Evolutionary conservation across 2,113 vertebrate genomes (phyloP).

Genomic region (Neogale vison): DNA sequence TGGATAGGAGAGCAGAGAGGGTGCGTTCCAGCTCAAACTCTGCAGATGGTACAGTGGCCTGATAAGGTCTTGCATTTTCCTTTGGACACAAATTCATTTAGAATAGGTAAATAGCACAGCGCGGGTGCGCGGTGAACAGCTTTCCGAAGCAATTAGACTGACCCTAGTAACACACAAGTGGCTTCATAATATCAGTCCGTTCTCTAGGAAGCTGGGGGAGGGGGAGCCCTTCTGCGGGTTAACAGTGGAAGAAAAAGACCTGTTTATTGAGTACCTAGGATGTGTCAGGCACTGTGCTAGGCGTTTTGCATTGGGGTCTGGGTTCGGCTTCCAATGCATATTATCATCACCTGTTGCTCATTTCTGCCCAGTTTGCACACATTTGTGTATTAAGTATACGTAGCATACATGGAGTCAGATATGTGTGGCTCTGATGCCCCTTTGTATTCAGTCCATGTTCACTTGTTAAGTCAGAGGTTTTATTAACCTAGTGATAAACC

Average conservation of each 20-base stretch:
- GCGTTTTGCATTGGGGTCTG: not conserved
- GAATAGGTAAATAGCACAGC: not conserved
- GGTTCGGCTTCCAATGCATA: not conserved
- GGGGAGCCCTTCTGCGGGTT: not conserved
- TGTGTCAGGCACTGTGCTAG: not conserved
- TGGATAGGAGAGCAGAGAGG: not conserved
- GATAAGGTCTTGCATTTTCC: not conserved
- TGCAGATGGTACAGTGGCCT: not conserved
- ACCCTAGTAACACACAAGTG: not conserved
- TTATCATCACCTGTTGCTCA: not conserved
- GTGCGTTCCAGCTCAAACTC: not conserved
- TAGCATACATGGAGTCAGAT: rapidly evolving
- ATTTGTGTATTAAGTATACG: not conserved
- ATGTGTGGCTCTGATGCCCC: rapidly evolving
- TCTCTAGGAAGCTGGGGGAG: not conserved
- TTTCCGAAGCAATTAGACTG: not conserved
- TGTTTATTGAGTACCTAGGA: not conserved
- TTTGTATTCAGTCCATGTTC: not conserved
- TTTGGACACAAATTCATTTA: not conserved
- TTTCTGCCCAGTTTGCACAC: not conserved
- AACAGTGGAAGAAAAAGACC: not conserved
- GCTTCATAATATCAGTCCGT: not conserved
- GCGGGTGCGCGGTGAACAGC: not conserved
- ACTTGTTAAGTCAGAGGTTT: not conserved
- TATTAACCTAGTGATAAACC: not conserved